phyloP scores from a whole-genome alignment of 2,797 vertebrate species.

The Sebastes jordani region DNA sequence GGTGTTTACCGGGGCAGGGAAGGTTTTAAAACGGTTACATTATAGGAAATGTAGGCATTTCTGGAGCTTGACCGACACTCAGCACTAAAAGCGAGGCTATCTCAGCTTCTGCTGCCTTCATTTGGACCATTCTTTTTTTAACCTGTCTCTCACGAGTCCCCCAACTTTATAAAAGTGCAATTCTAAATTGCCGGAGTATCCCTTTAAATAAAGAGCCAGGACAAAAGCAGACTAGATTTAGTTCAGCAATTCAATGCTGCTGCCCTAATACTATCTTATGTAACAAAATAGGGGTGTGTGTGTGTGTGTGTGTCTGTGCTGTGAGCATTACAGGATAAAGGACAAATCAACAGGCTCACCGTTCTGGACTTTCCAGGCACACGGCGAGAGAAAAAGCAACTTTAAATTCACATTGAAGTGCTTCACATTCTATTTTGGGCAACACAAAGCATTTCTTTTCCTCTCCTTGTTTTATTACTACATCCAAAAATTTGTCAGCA shows the following conservation, averaged over 20 bases:
- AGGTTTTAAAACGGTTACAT: background rate
- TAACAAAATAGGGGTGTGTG: constrained; percentile 30
- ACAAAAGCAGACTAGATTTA: background rate
- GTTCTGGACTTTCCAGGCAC: constrained; percentile 13
- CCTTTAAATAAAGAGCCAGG: constrained; percentile 11
- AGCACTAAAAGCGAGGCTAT: too few relatives aligned
- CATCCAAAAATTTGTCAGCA: constrained; percentile 24
- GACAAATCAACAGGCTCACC: constrained; percentile 42
- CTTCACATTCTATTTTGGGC: constrained; percentile 17
- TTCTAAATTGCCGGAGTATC: background rate
- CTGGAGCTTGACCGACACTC: too few relatives aligned
- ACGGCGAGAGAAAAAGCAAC: background rate
- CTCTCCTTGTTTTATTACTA: constrained; percentile 20
- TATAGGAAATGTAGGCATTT: too few relatives aligned
- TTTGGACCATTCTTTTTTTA: too few relatives aligned
- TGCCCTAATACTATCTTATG: constrained; percentile 28
- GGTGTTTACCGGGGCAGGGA: background rate
- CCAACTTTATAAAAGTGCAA: background rate
- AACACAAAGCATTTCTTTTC: background rate
- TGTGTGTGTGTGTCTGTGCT: constrained; percentile 10
- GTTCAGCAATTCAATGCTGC: constrained; percentile 12
- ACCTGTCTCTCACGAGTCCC: too few relatives aligned
- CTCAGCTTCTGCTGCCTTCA: too few relatives aligned
- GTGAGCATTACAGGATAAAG: constrained; percentile 31
- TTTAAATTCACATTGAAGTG: constrained; percentile 1